These are phyloP conservation scores for Centruroides sculpturatus DNA, from an alignment of 1,140 invertebrate species.

Conservation along the genomic window DNA sequence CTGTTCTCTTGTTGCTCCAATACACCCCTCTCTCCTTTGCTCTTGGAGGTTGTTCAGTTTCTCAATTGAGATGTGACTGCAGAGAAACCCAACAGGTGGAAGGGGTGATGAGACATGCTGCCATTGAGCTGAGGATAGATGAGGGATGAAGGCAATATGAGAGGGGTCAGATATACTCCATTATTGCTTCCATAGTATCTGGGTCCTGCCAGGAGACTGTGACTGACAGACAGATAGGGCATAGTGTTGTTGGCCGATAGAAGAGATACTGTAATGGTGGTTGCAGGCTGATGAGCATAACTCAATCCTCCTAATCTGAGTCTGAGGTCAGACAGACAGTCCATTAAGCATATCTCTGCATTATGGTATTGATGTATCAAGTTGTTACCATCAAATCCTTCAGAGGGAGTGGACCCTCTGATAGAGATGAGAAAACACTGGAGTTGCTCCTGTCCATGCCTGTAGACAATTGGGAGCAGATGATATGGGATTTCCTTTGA, in stretches of 20 bases:
- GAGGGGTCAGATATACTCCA: conserved; percentile 28
- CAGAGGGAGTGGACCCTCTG: not conserved
- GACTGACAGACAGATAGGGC: conserved; percentile 3
- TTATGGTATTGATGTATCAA: conserved; percentile 8
- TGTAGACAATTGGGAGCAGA: no score
- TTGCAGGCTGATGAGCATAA: conserved; percentile 14
- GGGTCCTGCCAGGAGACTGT: conserved; percentile 12
- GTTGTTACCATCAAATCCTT: conserved; percentile 7
- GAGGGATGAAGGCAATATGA: conserved; percentile 40
- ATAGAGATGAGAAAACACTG: not conserved
- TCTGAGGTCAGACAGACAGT: conserved; percentile 23
- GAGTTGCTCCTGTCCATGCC: no score
- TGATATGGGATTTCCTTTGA: not conserved
- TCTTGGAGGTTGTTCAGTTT: not conserved
- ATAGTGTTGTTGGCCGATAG: conserved; percentile 1
- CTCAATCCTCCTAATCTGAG: conserved; percentile 16
- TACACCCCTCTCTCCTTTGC: not conserved
- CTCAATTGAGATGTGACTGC: no score
- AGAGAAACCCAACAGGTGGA: conserved; percentile 47
- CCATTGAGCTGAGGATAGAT: conserved; percentile 65
- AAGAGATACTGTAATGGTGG: conserved; percentile 14
- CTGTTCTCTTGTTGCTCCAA: not conserved
- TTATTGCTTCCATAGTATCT: conserved; percentile 10
- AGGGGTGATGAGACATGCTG: conserved; percentile 47
- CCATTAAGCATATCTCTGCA: conserved; percentile 14